phyloP scores from a whole-genome alignment of 2,888 invertebrate genomes.

The Hypomecis punctinalis region DNA sequence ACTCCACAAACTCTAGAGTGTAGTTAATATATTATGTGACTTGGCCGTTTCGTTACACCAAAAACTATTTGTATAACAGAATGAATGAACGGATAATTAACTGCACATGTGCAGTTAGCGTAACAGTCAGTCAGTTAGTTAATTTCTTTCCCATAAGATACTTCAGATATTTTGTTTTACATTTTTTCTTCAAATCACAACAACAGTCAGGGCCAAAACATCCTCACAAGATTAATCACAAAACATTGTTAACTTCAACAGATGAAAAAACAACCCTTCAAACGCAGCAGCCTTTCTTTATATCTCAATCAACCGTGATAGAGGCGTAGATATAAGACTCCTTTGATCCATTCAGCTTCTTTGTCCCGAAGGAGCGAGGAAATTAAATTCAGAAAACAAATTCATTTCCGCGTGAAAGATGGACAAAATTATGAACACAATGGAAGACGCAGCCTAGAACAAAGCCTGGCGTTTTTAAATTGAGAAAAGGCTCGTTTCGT shows the following conservation, averaged over 20 bases:
- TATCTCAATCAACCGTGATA: constrained; percentile 42
- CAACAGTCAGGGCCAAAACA: background rate
- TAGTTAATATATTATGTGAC: too few relatives aligned
- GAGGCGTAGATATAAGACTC: constrained; percentile 43
- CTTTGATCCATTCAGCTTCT: constrained; percentile 45
- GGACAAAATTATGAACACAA: constrained; percentile 44
- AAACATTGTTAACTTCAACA: constrained; percentile 16
- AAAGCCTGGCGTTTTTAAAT: constrained; percentile 39
- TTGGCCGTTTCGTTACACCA: too few relatives aligned
- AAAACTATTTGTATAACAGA: too few relatives aligned
- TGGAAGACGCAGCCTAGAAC: constrained; percentile 37
- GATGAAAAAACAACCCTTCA: constrained; percentile 22
- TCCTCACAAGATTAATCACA: constrained; percentile 7
- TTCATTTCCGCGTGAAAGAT: constrained; percentile 46
- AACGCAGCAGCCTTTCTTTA: constrained; percentile 30
- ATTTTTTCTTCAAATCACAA: background rate
- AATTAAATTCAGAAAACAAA: constrained; percentile 47
- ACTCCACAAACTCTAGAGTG: too few relatives aligned
- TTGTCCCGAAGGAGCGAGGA: constrained; percentile 40
- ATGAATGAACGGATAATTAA: too few relatives aligned
- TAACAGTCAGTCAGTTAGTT: too few relatives aligned
- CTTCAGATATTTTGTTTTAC: too few relatives aligned
- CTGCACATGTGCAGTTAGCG: too few relatives aligned
- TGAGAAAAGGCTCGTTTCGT: constrained; percentile 34
- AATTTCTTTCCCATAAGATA: too few relatives aligned